Base-by-base conservation (phyloP, 2,113 vertebrate species). In the Blennius ocellaris region DNA sequence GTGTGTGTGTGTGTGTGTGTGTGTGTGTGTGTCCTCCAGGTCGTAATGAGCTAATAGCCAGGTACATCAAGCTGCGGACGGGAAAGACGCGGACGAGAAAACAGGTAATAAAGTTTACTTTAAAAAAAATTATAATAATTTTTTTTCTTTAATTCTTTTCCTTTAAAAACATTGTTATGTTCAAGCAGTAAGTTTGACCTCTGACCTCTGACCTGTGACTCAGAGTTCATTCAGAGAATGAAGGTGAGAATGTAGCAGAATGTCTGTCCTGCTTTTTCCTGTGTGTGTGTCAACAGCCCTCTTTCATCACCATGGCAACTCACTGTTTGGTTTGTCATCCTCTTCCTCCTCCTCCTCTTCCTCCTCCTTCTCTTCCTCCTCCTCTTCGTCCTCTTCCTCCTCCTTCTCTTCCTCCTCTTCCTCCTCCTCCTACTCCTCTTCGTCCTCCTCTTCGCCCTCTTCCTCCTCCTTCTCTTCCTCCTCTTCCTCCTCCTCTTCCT, bases 281-380 rank as follows among this genome's bases (percentile, higher is more conserved):
- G 66, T 77, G 70, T 61, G 72, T 73, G 76, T 75, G 62, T 71
- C 94, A 95, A 93, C 94, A 94, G 94, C 93, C 95, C 21, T 4
- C 95, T 96, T 97, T 97, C 95, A 96, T 98, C 94, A 95, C 96
- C 96, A 97, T 98, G 96, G 96, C 95, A 96, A 97, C 97, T 95
- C 95, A 95, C 95, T 96, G 86, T 96, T 97, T 95, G 95, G 93
- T 96, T 73, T 76, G 75, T 79, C 73, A 56, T 80, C 65, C 68
- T 81, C 58, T 72, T 55, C 53, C 61, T 72, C 21, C 21, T 30
- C 2, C 4, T 30, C 21, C 21, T 30, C 56, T 53, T 44, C 37
- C 38, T 54, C 43, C 15, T 21, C 50, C 47, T 47, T 15, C 40
- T 67, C 41, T 36, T 37, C 6, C 48, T 48, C 36, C 30, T 60